Evolutionary conservation across 2,113 vertebrate genomes (phyloP).

Genomic region (Melozone crissalis): DNA sequence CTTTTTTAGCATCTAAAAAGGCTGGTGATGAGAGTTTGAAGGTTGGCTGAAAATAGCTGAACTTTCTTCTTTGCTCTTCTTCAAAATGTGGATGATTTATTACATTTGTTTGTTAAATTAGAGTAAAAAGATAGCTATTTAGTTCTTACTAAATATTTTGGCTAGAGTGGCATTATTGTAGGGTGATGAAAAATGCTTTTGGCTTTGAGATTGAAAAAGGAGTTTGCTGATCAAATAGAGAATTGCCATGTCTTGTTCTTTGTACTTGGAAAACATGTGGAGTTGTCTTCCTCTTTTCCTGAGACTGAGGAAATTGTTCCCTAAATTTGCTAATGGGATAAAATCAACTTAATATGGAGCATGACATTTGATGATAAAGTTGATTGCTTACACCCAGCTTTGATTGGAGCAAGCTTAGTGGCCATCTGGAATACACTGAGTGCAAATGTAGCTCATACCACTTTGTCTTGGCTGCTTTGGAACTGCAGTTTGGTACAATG

Average conservation of each 20-base stretch:
- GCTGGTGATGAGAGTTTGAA: background rate
- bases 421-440: conserved; percentile 4
- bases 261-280: background rate
- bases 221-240: background rate
- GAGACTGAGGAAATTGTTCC: background rate
- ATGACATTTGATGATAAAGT: conserved; percentile 9
- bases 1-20: background rate
- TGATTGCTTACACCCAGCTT: conserved; percentile 27
- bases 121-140: background rate
- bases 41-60: background rate
- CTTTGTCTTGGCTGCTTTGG: conserved; percentile 41
- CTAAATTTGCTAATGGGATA: conserved; percentile 25
- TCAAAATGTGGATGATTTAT: background rate
- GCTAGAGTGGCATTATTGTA: background rate
- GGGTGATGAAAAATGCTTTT: background rate
- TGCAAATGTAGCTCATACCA: background rate
- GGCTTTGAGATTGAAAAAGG: background rate
- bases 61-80: background rate
- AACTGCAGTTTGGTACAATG: conserved; percentile 35
- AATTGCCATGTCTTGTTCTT: background rate
- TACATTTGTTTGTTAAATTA: background rate
- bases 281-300: background rate
- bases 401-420: conserved; percentile 19
- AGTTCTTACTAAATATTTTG: background rate
- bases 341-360: background rate